Percentiles rank a stretch among this genome's conserved stretches.
phyloP scores from a whole-genome alignment of 2,113 vertebrate species.

The Orycteropus afer region DNA sequence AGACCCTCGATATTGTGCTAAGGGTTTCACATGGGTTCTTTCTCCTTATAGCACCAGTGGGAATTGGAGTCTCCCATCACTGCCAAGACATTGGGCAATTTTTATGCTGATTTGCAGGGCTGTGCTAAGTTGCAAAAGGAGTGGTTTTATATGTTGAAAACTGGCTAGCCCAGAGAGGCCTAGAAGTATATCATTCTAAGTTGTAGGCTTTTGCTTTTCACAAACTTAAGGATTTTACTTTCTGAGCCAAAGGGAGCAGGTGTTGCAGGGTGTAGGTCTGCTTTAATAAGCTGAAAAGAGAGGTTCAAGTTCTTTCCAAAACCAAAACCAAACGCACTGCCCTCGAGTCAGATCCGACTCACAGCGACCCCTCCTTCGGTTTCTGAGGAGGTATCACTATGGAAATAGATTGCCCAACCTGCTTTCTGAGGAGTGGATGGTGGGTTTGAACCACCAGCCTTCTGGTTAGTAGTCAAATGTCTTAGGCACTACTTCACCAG shows the following conservation, averaged over 20 bases:
- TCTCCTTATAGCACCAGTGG: background rate
- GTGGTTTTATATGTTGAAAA: background rate
- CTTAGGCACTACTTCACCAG: no score
- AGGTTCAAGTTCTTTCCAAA: background rate
- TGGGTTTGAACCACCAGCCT: no score
- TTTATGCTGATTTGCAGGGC: background rate
- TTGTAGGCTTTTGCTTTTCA: background rate
- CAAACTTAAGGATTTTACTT: background rate
- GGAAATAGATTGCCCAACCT: no score
- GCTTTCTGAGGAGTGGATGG: no score
- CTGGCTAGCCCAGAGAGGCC: background rate
- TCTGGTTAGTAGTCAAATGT: no score
- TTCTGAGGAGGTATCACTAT: no score
- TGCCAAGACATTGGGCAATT: background rate
- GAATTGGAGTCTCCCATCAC: background rate
- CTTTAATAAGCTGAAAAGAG: background rate
- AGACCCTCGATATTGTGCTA: rapidly evolving
- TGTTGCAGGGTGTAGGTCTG: background rate
- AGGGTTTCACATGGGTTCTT: rapidly evolving
- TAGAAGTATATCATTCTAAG: background rate
- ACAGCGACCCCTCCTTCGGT: no score
- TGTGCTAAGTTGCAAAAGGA: background rate
- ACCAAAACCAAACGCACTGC: no score
- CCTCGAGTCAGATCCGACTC: no score
- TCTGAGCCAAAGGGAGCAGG: no score